Conservation (phyloP, 2,888 invertebrate species). For the Dasypolia templi region DNA sequence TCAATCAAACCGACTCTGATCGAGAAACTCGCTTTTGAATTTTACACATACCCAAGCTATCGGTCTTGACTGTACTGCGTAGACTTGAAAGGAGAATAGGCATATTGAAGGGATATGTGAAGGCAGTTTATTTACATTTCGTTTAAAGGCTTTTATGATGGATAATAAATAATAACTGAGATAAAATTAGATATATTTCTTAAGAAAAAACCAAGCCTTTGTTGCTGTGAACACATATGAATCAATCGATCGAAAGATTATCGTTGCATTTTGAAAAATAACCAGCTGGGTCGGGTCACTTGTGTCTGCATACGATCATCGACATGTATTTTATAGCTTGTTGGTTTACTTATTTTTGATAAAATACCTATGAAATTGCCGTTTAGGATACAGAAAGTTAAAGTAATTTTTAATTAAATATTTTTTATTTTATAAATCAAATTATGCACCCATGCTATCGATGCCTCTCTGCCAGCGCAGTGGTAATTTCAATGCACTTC, state of each 20-base stretch:
- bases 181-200: slow-evolving; percentile 2
- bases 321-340: neutral
- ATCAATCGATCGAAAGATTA: neutral
- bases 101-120: slow-evolving; percentile 20
- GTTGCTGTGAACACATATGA: neutral
- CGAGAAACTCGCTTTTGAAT: neutral
- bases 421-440: too few species aligned
- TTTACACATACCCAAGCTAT: too few species aligned
- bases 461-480: too few species aligned
- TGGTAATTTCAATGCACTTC: too few species aligned
- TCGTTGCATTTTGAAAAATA: neutral
- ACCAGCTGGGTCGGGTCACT: neutral
- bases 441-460: too few species aligned
- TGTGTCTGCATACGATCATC: neutral
- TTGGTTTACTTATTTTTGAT: too few species aligned
- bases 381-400: too few species aligned
- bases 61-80: neutral
- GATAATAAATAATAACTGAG: slow-evolving; percentile 30
- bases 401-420: too few species aligned
- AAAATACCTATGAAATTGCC: too few species aligned
- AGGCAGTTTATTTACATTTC: slow-evolving; percentile 27
- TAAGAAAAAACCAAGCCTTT: slow-evolving; percentile 8
- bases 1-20: neutral
- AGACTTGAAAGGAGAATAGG: neutral
- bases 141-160: slow-evolving; percentile 20